Evolutionary conservation across 2,888 invertebrate species (phyloP), one percentile per base, ranked within the genome.

Genomic region (Maniola hyperantus): DNA sequence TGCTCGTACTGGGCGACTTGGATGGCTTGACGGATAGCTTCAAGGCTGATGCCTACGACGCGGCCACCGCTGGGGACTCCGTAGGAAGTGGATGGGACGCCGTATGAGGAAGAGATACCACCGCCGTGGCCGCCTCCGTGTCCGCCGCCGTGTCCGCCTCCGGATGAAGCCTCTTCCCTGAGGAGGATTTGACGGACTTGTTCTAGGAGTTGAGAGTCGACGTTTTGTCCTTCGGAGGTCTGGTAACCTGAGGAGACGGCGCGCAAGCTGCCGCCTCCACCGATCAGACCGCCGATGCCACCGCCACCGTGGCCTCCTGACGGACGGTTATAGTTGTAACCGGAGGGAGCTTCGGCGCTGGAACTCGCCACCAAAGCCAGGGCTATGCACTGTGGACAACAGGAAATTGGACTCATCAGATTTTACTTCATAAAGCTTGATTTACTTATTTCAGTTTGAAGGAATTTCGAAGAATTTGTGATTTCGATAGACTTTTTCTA

Each of bases 1-100:
- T 97, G 96, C 76, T 95, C 94, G 93, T 95, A 97, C 81, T 97
- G 97, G 53, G 97, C 97, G 72, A 97, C 97, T 85, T 97, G 97
- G 89, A 97, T 96, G 76, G 97, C 97, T 79, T 97, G 97, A 79
- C 96, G 96, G 80, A 97, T 96, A 72, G 96, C 97, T 79, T 97
- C 97, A 72, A 97, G 95, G 88, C 96, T 95, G 87, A 97, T 95
- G 74, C 97, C 97, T 75, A 97, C 96, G 65, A 97, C 97, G 76
- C 95, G 94, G 73, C 92, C 78, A 91, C 91, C 80, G 85, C 89
- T 79, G 69, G 96, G 96, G 66, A 91, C 95, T 61, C 96, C 96
- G 77, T 95, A 95, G 73, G 91, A 80, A 87, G 95, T 72, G 36
- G 90, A 88, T 2, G 91, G 91, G 48, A 93, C 95, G 71, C 95